Conservation (phyloP, 2,888 invertebrate genomes). For the Abrostola triplasia region DNA sequence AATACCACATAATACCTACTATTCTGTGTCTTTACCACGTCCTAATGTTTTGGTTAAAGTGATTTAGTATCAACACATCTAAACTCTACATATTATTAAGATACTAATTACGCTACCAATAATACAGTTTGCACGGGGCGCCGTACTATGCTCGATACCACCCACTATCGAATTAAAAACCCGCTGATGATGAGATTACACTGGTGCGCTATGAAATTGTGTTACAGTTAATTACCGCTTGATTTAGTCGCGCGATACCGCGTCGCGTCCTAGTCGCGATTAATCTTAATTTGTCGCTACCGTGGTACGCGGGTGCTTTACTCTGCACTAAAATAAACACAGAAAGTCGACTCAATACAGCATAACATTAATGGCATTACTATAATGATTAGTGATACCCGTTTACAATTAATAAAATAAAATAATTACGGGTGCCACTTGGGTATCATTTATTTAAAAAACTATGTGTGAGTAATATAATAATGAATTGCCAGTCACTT, state of each 20-base stretch:
- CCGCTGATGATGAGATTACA: slow-evolving; percentile 27
- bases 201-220: slow-evolving; percentile 57
- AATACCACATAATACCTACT: too few relatives aligned
- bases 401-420: not conserved
- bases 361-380: not conserved
- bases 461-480: too few relatives aligned
- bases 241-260: slow-evolving; percentile 64
- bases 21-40: too few relatives aligned
- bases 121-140: too few relatives aligned
- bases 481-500: too few relatives aligned
- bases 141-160: not conserved
- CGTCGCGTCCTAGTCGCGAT: slow-evolving; percentile 45
- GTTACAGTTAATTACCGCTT: slow-evolving; percentile 70
- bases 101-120: too few relatives aligned
- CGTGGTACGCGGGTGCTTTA: slow-evolving; percentile 36
- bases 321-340: not conserved
- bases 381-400: slow-evolving; percentile 6
- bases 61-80: too few relatives aligned
- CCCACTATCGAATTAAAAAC: slow-evolving; percentile 39
- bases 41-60: too few relatives aligned
- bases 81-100: too few relatives aligned
- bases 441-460: too few relatives aligned
- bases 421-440: not conserved
- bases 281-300: slow-evolving; percentile 68
- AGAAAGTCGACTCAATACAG: slow-evolving; percentile 4